Evolutionary conservation across 2,888 invertebrate genomes (phyloP).

Genomic region (Neoaliturus tenellus): DNA sequence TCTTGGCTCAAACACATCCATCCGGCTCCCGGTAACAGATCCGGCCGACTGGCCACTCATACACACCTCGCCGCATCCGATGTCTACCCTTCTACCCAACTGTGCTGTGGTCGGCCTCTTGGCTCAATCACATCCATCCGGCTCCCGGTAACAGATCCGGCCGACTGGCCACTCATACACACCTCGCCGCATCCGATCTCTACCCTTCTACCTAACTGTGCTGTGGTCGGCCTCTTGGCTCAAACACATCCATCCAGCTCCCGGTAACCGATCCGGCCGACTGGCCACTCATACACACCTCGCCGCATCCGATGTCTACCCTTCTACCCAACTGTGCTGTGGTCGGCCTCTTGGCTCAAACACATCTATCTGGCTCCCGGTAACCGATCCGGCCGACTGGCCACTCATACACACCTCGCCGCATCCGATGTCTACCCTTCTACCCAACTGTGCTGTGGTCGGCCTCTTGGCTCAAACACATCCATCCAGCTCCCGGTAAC

Average conservation of each 20-base stretch:
- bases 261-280: neutral
- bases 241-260: neutral
- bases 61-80: no score
- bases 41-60: no score
- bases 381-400: constrained; percentile 6
- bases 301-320: neutral
- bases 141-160: no score
- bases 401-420: neutral
- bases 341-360: neutral
- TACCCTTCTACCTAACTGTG: no score
- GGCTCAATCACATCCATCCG: no score
- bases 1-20: no score
- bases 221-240: neutral
- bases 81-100: no score
- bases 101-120: no score
- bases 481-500: constrained; percentile 8
- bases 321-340: no score
- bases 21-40: no score
- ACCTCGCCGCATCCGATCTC: no score
- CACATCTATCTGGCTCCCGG: neutral
- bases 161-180: no score
- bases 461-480: neutral
- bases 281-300: neutral
- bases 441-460: neutral
- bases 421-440: neutral